These are phyloP conservation scores for Gavia stellata DNA, from an alignment of 2,113 vertebrate species.

Conservation along the genomic window DNA sequence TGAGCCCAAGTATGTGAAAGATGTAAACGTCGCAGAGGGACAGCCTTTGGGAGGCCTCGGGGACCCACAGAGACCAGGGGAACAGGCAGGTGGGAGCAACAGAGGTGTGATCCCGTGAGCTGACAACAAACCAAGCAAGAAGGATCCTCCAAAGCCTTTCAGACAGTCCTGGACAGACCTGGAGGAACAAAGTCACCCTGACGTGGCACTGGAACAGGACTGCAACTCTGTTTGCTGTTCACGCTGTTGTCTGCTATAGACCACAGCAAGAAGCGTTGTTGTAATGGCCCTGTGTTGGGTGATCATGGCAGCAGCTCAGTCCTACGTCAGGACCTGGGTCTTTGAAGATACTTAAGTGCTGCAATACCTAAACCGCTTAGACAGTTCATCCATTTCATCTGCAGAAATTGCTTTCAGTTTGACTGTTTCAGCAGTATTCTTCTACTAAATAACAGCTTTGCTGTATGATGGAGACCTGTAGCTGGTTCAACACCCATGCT, in stretches of 20 bases:
- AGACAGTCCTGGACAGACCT: neutral
- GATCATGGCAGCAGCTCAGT: fast-evolving
- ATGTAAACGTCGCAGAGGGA: neutral
- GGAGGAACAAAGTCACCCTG: neutral
- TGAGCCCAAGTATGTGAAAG: neutral
- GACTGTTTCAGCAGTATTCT: neutral
- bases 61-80: neutral
- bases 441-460: neutral
- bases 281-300: fast-evolving
- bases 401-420: neutral
- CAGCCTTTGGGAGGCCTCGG: neutral
- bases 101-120: neutral
- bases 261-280: neutral
- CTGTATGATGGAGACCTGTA: neutral
- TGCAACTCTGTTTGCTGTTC: neutral
- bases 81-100: neutral
- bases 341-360: neutral
- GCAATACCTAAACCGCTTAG: neutral
- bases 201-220: neutral
- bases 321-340: neutral
- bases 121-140: neutral
- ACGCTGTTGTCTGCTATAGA: neutral
- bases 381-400: neutral
- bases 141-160: neutral
- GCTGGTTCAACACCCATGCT: neutral